Percentiles rank a stretch among this genome's conserved stretches.
Conservation (phyloP, 2,888 invertebrate species). For the Andrena chrysosceles region DNA sequence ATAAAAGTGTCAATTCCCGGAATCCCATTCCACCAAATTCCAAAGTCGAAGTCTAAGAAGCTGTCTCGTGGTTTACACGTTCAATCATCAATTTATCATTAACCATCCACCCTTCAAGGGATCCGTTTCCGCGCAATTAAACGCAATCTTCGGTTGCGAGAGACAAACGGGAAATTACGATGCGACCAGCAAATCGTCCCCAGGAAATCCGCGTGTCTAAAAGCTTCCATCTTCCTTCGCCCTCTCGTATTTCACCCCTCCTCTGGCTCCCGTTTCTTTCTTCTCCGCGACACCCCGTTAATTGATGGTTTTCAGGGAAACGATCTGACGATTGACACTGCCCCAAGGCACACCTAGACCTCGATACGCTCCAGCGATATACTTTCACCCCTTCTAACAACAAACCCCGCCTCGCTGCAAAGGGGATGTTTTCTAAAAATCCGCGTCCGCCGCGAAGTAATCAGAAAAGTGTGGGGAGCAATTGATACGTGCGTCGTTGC, state of each 20-base stretch:
- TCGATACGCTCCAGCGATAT: neutral
- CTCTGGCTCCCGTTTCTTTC: slow-evolving; percentile 15
- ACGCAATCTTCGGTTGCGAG: slow-evolving; percentile 29
- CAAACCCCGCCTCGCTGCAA: too few species aligned
- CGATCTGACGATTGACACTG: neutral
- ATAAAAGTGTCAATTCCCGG: too few species aligned
- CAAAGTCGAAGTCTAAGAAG: too few species aligned
- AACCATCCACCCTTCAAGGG: slow-evolving; percentile 9
- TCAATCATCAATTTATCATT: slow-evolving; percentile 36
- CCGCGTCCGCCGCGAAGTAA: too few species aligned
- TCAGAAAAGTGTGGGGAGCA: too few species aligned
- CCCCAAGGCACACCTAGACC: neutral
- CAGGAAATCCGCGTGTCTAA: slow-evolving; percentile 25
- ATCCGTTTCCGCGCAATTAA: slow-evolving; percentile 38
- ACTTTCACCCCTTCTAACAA: neutral
- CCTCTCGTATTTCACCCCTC: slow-evolving; percentile 30
- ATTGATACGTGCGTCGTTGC: too few species aligned
- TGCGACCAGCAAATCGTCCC: neutral
- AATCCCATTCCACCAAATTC: too few species aligned
- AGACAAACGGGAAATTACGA: slow-evolving; percentile 35
- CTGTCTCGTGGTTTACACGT: slow-evolving; percentile 2
- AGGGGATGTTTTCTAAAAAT: too few species aligned
- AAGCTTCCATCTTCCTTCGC: slow-evolving; percentile 19
- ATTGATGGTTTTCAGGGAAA: slow-evolving; percentile 11
- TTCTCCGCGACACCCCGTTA: slow-evolving; percentile 14